These are phyloP conservation scores for Smittia aterrima DNA, from an alignment of 2,888 invertebrate species.

Conservation along the genomic window DNA sequence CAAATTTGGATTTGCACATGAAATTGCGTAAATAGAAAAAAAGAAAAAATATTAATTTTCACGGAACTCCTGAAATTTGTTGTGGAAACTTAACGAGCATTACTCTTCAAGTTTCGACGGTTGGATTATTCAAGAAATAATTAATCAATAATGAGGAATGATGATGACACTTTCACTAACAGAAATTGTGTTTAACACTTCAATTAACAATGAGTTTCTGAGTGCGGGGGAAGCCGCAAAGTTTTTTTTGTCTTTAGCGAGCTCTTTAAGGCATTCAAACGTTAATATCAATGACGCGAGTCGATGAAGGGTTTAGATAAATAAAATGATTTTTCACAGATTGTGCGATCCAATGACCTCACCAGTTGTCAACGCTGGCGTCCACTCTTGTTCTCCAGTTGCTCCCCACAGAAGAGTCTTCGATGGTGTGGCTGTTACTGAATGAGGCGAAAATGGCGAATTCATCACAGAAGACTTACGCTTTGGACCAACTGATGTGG, in stretches of 20 bases:
- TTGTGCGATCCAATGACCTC: slow-evolving; percentile 45
- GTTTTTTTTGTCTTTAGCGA: too few species aligned
- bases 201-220: neutral
- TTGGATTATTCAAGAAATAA: neutral
- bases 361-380: slow-evolving; percentile 93
- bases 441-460: slow-evolving; percentile 44
- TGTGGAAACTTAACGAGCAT: neutral
- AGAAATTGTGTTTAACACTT: slow-evolving; percentile 5
- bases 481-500: slow-evolving; percentile 15
- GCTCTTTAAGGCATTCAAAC: slow-evolving; percentile 16
- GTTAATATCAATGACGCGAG: neutral
- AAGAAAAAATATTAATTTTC: slow-evolving; percentile 24
- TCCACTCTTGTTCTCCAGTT: slow-evolving; percentile 97
- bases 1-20: slow-evolving; percentile 12
- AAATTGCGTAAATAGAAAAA: slow-evolving; percentile 35
- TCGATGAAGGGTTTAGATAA: neutral
- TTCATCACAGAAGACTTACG: slow-evolving; percentile 43
- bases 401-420: slow-evolving; percentile 82
- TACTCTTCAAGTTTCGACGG: slow-evolving; percentile 1
- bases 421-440: slow-evolving; percentile 48
- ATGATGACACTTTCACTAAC: slow-evolving; percentile 12
- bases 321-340: neutral
- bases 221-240: neutral
- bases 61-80: neutral
- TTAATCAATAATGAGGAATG: neutral